Evolutionary conservation across 2,113 vertebrate genomes (phyloP), one percentile per base, ranked within the genome.

Genomic region (Anguilla japonica): DNA sequence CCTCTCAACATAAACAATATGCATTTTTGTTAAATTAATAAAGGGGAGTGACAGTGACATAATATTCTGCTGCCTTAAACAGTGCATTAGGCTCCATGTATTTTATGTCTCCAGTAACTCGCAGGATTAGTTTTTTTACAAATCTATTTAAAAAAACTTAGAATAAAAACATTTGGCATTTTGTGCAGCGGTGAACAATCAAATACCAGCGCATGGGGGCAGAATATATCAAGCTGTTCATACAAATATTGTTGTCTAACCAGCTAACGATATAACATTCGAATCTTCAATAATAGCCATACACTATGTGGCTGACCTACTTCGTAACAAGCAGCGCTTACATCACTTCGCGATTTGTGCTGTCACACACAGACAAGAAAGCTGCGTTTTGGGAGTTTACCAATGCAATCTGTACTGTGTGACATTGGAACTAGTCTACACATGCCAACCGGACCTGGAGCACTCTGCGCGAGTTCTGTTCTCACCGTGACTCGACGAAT

Each of bases 301-400:
- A 67, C 26, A 29, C 71, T 34, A n/a, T 34, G 71, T 75, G n/a
- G n/a, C 20, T 34, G 71, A 75, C 71, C 71, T 29, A 75, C n/a
- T 75, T 75, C 26, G 71, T 75, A 75, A 75, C 11, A 34, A 75
- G 71, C 71, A 75, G 71, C 9, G 71, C 5, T 75, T 75, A 75
- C 71, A 75, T 75, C 71, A 75, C 26, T 29, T 75, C 60, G 60
- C 7, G n/a, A 75, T 75, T 34, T 75, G 71, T 75, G 13, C 71
- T 14, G 71, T 75, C 71, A 75, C 71, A 71, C 22, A 75, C 13
- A 75, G 63, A n/a, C 16, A 22, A 22, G 8, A n/a, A 75, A 75
- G 34, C 71, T 13, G n/a, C 71, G 71, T 75, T 75, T 75, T 75
- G 71, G 71, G 71, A 75, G 71, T 75, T 75, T 75, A 75, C 71